phyloP scores from a whole-genome alignment of 2,888 invertebrate species.

The Aphelenchoides bicaudatus region DNA sequence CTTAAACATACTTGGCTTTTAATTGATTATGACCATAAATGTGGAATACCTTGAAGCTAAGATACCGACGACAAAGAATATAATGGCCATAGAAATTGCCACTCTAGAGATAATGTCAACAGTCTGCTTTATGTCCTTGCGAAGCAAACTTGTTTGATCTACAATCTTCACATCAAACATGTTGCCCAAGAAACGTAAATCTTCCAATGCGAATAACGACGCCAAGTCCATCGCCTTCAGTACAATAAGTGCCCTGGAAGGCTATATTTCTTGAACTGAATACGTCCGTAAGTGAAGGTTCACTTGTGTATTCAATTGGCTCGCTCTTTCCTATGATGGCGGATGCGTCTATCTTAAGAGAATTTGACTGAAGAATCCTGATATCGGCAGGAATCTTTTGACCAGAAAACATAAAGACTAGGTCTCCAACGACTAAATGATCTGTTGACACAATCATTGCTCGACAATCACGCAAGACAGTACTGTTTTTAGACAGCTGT shows the following conservation, averaged over 20 bases:
- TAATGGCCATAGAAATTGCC: conserved; percentile 22
- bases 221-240: conserved; percentile 52
- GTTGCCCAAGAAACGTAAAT: conserved; percentile 41
- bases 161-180: conserved; percentile 37
- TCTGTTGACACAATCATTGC: conserved; percentile 66
- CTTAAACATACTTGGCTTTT: too few species aligned
- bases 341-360: conserved; percentile 52
- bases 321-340: conserved; percentile 36
- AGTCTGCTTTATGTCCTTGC: conserved; percentile 39
- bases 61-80: conserved; percentile 19
- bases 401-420: conserved; percentile 30
- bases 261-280: conserved; percentile 45
- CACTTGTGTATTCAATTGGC: conserved; percentile 30
- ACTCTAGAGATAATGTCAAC: conserved; percentile 27
- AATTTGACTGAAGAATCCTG: conserved; percentile 49
- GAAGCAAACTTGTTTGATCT: conserved; percentile 23
- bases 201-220: conserved; percentile 47
- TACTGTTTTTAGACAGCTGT: conserved; percentile 12
- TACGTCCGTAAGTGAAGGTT: conserved; percentile 33
- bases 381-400: conserved; percentile 54
- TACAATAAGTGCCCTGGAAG: conserved; percentile 48
- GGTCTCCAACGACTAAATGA: conserved; percentile 6
- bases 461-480: conserved; percentile 78
- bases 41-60: conserved; percentile 20
- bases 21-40: background rate